phyloP scores from a whole-genome alignment of 2,888 invertebrate species.

The Acronicta psi region DNA sequence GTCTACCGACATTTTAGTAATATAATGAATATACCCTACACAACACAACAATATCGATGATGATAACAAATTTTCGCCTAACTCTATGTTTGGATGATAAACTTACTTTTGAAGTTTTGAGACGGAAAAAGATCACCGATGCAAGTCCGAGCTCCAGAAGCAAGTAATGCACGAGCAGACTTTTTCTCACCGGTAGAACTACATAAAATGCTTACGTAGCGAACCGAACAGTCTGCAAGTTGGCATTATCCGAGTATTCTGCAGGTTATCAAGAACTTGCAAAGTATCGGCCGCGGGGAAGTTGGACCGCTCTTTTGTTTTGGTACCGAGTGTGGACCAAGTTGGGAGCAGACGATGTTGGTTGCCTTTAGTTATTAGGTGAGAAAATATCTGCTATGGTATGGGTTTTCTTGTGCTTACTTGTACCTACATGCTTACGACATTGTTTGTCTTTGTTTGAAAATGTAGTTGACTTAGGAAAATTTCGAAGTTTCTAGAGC shows the following conservation, averaged over 20 bases:
- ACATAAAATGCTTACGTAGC: constrained; percentile 39
- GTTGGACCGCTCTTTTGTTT: constrained; percentile 72
- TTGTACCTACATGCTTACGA: too few species aligned
- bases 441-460: too few species aligned
- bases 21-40: too few species aligned
- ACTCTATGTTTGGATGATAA: too few species aligned
- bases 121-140: too few species aligned
- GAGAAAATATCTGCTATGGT: not conserved
- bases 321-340: constrained; percentile 52
- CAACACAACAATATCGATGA: too few species aligned
- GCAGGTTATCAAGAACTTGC: constrained; percentile 76
- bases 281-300: constrained; percentile 73
- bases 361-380: not conserved
- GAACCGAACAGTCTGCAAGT: constrained; percentile 43
- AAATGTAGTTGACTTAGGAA: too few species aligned
- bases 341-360: constrained; percentile 12
- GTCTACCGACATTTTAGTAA: too few species aligned
- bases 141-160: not conserved
- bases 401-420: not conserved
- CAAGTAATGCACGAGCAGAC: not conserved
- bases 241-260: constrained; percentile 58
- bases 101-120: too few species aligned
- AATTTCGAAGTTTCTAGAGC: too few species aligned
- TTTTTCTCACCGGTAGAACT: constrained; percentile 12
- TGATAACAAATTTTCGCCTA: too few species aligned